Base-by-base conservation (phyloP, 2,797 vertebrate species). In the Etheostoma perlongum region DNA sequence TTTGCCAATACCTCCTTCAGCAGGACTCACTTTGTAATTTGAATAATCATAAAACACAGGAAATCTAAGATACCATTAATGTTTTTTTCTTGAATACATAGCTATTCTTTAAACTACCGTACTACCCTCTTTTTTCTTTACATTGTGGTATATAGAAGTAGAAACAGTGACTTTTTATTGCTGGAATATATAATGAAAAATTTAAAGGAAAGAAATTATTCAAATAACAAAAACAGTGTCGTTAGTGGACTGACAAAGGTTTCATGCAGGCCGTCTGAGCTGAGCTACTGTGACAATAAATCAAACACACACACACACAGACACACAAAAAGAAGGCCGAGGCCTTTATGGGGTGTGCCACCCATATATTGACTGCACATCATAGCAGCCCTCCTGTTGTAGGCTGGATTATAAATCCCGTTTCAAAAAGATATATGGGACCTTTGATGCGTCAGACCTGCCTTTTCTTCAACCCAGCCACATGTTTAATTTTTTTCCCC, bases 221-320 rank as follows among this genome's bases (percentile, higher is more conserved):
- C 88, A 93, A 93, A 95, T 91, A 93, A 93, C 76, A 83, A 76
- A 87, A 95, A 95, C 93, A 92, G 91, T 93, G 93, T 95, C 92
- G 94, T 96, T 94, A 95, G 92, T 79, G 89, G 79, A 78, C 88
- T 94, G 94, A 95, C 94, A 94, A 92, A 94, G 94, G 94, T 95
- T 96, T 95, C 93, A 95, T 89, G 94, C n/a, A 95, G 94, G 92
- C 91, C 85, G 88, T 93, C 94, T 92, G 85, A 87, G 95, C 93
- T 87, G 86, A 88, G 93, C 90, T 87, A 88, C 88, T 81, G 40
- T 64, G 91, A 90, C 93, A 85, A 95, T 96, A 96, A 96, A 97
- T 96, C 96, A 96, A 59, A 85, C 19, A 21, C 30, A 30, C 30
- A 27, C 27, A 27, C 27, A 27, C 27, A 27, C 27, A 27, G 4